Conservation (phyloP, 2,888 invertebrate genomes). For the Tenthredo distinguenda region DNA sequence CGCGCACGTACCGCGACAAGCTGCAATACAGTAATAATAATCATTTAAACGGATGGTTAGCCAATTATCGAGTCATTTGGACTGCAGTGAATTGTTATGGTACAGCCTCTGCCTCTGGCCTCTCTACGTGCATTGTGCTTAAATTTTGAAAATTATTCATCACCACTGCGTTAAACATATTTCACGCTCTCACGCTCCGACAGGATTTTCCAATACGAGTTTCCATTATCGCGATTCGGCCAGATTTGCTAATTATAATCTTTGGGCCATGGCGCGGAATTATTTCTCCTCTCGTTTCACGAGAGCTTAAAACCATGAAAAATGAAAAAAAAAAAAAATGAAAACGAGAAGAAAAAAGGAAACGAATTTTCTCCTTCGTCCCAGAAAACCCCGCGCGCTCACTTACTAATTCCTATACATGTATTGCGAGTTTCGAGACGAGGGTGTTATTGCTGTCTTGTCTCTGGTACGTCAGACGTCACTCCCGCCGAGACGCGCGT, state of each 20-base stretch:
- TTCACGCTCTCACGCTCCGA: conserved; percentile 14
- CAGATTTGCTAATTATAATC: conserved; percentile 1
- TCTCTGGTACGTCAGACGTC: conserved; percentile 39
- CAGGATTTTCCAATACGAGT: neutral
- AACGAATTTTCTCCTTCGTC: neutral
- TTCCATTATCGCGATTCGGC: neutral
- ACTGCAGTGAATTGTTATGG: conserved; percentile 36
- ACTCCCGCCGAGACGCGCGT: neutral
- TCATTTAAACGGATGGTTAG: conserved; percentile 48
- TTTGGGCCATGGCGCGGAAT: neutral
- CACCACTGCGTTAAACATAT: conserved; percentile 27
- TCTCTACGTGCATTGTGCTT: conserved; percentile 3
- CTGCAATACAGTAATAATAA: conserved; percentile 28
- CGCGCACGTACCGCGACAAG: neutral
- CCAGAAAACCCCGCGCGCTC: neutral
- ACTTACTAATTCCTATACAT: neutral
- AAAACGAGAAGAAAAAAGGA: neutral
- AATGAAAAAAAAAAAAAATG: neutral
- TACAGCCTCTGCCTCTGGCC: neutral
- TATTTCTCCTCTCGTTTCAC: neutral
- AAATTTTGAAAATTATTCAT: conserved; percentile 45
- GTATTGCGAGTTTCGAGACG: neutral
- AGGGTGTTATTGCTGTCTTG: conserved; percentile 47
- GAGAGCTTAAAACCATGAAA: neutral
- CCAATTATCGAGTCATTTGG: conserved; percentile 47